A percentile compares a stretch with the other conserved stretches of the same genome.
Conservation (phyloP, 2,113 vertebrate species). For the Oreochromis tanganicae region DNA sequence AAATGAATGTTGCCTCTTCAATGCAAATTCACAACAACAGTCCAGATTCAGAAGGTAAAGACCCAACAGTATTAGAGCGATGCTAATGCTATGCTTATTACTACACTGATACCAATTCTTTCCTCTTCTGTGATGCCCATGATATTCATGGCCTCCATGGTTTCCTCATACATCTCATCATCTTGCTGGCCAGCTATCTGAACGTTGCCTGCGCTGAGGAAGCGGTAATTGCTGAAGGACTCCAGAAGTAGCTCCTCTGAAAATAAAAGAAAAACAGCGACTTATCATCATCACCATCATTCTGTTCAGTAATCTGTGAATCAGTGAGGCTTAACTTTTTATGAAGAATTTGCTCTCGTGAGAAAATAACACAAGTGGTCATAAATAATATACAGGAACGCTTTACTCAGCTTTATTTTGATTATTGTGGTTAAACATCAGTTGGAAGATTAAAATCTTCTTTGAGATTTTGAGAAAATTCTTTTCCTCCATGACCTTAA, state of each 20-base stretch:
- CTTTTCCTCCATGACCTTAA: rapidly evolving
- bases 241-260: constrained; percentile 89
- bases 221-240: constrained; percentile 84
- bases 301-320: background rate
- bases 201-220: constrained; percentile 83
- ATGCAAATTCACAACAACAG: background rate
- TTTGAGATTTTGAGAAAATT: background rate
- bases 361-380: background rate
- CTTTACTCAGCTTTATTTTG: background rate
- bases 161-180: constrained; percentile 89
- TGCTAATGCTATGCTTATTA: background rate
- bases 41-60: background rate
- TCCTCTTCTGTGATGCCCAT: constrained; percentile 91
- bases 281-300: background rate
- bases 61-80: rapidly evolving
- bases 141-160: constrained; percentile 91
- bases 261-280: background rate
- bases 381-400: background rate
- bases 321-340: background rate
- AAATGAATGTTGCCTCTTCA: background rate
- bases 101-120: constrained; percentile 70
- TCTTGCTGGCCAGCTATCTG: constrained; percentile 87
- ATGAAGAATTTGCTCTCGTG: background rate
- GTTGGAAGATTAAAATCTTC: background rate
- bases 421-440: background rate